Percentiles rank a stretch among this genome's conserved stretches.
Conservation (phyloP, 1,140 invertebrate genomes). For the Lucilia cuprina region DNA sequence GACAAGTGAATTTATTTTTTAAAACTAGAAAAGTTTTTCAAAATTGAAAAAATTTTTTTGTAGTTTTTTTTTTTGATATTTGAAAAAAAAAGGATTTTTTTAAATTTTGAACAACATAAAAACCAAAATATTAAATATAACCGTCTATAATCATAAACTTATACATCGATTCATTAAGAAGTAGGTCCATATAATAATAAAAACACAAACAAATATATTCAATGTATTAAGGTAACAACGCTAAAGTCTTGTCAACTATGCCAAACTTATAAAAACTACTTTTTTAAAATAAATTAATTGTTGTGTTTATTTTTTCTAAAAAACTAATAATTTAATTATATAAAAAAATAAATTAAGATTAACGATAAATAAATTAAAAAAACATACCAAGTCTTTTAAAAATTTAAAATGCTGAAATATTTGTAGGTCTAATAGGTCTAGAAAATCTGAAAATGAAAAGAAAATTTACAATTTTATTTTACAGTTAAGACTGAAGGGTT, state of each 20-base stretch:
- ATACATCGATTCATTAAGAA: slow-evolving; percentile 4
- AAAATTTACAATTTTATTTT: background rate
- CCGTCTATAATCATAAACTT: background rate
- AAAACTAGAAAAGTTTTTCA: no score
- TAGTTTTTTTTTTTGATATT: no score
- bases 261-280: background rate
- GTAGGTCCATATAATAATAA: background rate
- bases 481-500: background rate
- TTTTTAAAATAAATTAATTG: background rate
- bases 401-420: no score
- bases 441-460: background rate
- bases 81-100: background rate
- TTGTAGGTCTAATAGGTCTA: background rate
- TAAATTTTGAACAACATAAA: background rate
- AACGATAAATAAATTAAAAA: no score
- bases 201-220: no score
- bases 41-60: no score
- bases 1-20: no score
- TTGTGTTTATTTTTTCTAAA: background rate
- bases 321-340: no score
- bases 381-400: no score
- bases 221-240: background rate
- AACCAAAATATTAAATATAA: slow-evolving; percentile 5
- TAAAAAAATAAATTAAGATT: background rate
- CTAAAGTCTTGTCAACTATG: background rate